A percentile compares a stretch with the other conserved stretches of the same genome.
These are phyloP conservation scores for Hypselothyrea guttata DNA, from an alignment of 2,888 invertebrate genomes.

Conservation along the genomic window DNA sequence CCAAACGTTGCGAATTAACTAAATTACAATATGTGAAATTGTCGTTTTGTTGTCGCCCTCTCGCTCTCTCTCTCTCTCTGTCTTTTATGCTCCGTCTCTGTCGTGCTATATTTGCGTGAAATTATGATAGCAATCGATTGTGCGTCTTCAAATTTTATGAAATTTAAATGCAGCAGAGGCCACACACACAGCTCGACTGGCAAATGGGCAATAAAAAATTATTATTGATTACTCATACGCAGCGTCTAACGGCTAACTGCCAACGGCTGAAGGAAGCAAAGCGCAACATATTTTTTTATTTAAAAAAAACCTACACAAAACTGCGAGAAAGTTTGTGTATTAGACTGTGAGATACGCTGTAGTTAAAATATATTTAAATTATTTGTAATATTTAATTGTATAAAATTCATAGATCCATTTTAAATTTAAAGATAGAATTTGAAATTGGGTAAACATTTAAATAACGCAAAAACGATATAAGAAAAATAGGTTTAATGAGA, in stretches of 20 bases:
- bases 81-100: not conserved
- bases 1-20: constrained; percentile 71
- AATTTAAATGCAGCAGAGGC: constrained; percentile 52
- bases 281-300: constrained; percentile 4
- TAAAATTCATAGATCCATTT: too few species aligned
- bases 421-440: too few species aligned
- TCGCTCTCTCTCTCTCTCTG: not conserved
- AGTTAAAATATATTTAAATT: not conserved
- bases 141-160: constrained; percentile 50
- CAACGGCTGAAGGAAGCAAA: constrained; percentile 43
- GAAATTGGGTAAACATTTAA: too few species aligned
- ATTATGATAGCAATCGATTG: constrained; percentile 76
- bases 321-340: not conserved
- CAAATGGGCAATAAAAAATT: constrained; percentile 64
- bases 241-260: constrained; percentile 45
- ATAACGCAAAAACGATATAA: too few species aligned
- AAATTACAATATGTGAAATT: constrained; percentile 74
- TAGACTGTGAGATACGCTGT: constrained; percentile 16
- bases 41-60: constrained; percentile 34
- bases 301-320: constrained; percentile 6
- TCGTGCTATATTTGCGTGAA: constrained; percentile 63
- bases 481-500: too few species aligned
- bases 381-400: too few species aligned
- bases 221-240: constrained; percentile 75
- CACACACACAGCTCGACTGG: constrained; percentile 34